Evolutionary conservation across 1,140 invertebrate species (phyloP), one percentile per base, ranked within the genome.

Genomic region (Homarus americanus): DNA sequence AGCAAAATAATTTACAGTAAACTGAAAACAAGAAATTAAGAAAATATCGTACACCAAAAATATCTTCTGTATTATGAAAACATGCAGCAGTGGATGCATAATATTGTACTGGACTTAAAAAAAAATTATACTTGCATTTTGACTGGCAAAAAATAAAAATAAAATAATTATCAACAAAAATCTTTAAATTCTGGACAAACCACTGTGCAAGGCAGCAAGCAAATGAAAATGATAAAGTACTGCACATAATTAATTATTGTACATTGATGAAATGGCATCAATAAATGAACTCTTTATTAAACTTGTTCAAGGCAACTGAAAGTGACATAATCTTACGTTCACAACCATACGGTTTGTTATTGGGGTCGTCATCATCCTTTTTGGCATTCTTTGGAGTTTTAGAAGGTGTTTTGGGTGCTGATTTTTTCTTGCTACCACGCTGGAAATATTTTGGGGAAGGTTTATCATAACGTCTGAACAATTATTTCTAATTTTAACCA

Each of bases 361-460:
- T 88, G 38, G 91, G 85, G 80, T 92, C 91, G 34, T 92, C 91
- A 17, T 82, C 80, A 72, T 92, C 91, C 69, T 92, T 88, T 49
- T 76, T 80, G 20, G 82, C 44, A 41, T 88, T 78, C 41, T 87
- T 75, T n/a, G 85, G 40, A 38, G 80, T 24, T 58, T 88, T 82
- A 20, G 85, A 87, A 10, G 91, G 91, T 34, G 91, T 91, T 63
- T 91, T 91, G 38, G 83, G 83, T 44, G 80, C 84, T 58, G 82
- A 41, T 76, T 91, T 92, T 86, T 92, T 92, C 85, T 92, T 92
- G 69, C 24, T 63, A 28, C 53, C 53, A 44, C 86, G 86, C 86
- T 88, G 86, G 24, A 80, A 80, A 80, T 9, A 80, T 69, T 69
- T 69, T 28, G 63, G n/a, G n/a, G 32, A 32, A 69, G 7, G 28